Evolutionary conservation across 2,888 invertebrate genomes (phyloP).

Genomic region (Lasioglossum marginatum): DNA sequence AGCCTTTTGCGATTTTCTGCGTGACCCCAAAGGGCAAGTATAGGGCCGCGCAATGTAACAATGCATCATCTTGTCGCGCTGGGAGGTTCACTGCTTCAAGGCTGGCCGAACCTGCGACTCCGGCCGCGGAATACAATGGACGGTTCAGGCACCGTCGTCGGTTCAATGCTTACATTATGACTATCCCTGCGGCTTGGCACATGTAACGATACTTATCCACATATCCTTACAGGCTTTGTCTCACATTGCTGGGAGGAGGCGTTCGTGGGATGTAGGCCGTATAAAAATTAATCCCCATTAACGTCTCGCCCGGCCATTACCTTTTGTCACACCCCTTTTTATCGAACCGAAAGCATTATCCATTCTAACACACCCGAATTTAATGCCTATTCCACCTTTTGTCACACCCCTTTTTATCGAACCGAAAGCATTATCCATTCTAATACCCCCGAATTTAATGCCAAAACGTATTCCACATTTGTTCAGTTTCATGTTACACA

Average conservation of each 20-base stretch:
- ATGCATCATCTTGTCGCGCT: conserved; percentile 83
- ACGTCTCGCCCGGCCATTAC: conserved; percentile 26
- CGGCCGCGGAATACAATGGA: conserved; percentile 78
- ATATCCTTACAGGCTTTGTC: conserved; percentile 75
- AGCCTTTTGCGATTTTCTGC: conserved; percentile 73
- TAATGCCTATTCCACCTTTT: no score
- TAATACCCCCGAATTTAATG: not conserved
- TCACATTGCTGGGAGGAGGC: conserved; percentile 58
- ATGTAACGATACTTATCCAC: conserved; percentile 77
- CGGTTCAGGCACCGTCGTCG: conserved; percentile 74
- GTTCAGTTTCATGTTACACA: not conserved
- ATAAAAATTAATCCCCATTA: conserved; percentile 67
- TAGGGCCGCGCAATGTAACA: conserved; percentile 75
- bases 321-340: not conserved
- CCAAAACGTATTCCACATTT: not conserved
- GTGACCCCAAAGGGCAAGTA: conserved; percentile 71
- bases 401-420: not conserved
- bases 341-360: not conserved
- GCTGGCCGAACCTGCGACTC: conserved; percentile 78
- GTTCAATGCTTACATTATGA: conserved; percentile 78
- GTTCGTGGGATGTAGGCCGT: conserved; percentile 43
- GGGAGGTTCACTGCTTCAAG: conserved; percentile 80
- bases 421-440: not conserved
- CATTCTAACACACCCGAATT: not conserved
- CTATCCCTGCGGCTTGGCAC: conserved; percentile 74